Conservation (phyloP, 2,113 vertebrate genomes). For the Jaculus jaculus region DNA sequence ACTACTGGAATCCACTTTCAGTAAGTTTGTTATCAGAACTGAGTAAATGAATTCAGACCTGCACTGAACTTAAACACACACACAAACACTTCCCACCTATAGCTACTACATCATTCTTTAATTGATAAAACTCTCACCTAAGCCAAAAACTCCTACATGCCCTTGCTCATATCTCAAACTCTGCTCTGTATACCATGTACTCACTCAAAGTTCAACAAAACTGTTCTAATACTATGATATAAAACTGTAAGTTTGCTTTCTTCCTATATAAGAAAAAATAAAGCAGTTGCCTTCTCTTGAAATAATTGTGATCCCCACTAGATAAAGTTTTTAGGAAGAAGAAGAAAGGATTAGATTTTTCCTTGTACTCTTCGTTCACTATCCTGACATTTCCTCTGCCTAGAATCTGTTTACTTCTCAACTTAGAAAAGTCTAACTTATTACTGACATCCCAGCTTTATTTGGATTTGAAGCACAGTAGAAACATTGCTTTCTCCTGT, state of each 20-base stretch:
- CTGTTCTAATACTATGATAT: background rate
- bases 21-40: background rate
- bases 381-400: background rate
- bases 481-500: background rate
- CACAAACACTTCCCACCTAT: background rate
- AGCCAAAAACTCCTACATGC: background rate
- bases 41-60: background rate
- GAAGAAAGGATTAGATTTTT: background rate
- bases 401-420: background rate
- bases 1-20: background rate
- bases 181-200: accelerated
- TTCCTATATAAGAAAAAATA: background rate
- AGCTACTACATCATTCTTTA: background rate
- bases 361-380: background rate
- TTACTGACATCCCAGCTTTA: background rate
- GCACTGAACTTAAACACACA: background rate
- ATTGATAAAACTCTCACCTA: background rate
- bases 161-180: background rate
- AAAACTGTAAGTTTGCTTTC: background rate
- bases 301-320: background rate
- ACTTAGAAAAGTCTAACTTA: background rate
- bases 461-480: background rate
- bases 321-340: background rate
- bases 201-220: background rate
- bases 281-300: too few relatives aligned